Evolutionary conservation across 2,888 invertebrate genomes (phyloP).

Genomic region (Lomographa bimaculata): DNA sequence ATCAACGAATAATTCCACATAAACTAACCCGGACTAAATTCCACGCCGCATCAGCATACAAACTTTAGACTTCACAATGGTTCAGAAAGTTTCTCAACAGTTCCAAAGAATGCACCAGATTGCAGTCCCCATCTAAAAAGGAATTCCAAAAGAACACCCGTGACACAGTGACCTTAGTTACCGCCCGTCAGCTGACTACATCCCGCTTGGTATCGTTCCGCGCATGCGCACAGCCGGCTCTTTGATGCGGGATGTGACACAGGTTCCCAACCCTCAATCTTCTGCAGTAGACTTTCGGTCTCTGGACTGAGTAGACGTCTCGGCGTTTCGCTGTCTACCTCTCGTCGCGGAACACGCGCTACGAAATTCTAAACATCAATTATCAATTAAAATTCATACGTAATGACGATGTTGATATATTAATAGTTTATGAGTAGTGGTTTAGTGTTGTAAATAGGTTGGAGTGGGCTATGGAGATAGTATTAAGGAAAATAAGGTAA

Average conservation of each 20-base stretch:
- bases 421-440: no score
- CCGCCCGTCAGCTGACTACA: constrained; percentile 68
- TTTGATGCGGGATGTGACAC: constrained; percentile 65
- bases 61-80: no score
- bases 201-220: constrained; percentile 45
- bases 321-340: constrained; percentile 32
- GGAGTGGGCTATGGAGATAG: constrained; percentile 14
- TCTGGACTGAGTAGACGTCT: constrained; percentile 37
- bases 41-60: no score
- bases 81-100: no score
- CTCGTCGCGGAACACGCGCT: constrained; percentile 22
- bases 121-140: constrained; percentile 3
- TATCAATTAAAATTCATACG: constrained; percentile 25
- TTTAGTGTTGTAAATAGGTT: constrained; percentile 19
- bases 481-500: constrained; percentile 22
- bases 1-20: no score
- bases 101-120: background rate
- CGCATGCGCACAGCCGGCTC: constrained; percentile 58
- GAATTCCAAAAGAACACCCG: constrained; percentile 22
- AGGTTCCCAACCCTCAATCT: constrained; percentile 44
- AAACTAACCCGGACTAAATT: no score
- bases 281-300: constrained; percentile 61
- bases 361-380: constrained; percentile 18
- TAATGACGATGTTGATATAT: no score
- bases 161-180: constrained; percentile 77